phyloP scores from a whole-genome alignment of 2,113 vertebrate genomes.

The Oncorhynchus kisutch region DNA sequence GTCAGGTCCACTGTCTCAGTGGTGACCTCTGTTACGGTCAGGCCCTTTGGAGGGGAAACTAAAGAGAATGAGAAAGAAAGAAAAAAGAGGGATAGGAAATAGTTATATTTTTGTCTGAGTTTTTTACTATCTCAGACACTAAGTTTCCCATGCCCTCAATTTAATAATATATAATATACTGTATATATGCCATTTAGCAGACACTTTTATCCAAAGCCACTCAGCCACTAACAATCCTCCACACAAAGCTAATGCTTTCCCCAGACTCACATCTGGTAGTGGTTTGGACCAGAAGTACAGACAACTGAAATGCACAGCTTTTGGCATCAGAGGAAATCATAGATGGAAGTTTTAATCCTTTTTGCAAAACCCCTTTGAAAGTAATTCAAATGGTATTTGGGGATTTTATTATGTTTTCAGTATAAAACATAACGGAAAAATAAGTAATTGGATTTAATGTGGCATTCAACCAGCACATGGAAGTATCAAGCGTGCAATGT shows the following conservation, averaged over 20 bases:
- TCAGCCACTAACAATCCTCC: constrained; percentile 18
- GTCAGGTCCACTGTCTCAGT: constrained; percentile 84
- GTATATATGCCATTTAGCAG: not conserved
- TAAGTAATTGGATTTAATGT: not conserved
- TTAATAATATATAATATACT: too few species aligned
- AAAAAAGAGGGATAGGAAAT: not conserved
- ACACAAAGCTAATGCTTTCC: constrained; percentile 41
- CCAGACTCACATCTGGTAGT: constrained; percentile 56
- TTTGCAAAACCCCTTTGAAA: not conserved
- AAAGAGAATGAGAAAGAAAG: constrained; percentile 21
- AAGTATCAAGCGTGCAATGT: not conserved
- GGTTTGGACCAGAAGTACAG: constrained; percentile 31
- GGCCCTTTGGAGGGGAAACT: constrained; percentile 91
- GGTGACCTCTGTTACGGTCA: constrained; percentile 81
- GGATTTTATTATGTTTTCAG: not conserved
- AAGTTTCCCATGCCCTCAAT: constrained; percentile 24
- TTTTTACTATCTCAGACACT: constrained; percentile 27
- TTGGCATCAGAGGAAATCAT: not conserved
- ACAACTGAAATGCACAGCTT: constrained; percentile 6
- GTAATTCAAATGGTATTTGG: not conserved
- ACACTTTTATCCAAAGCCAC: constrained; percentile 30
- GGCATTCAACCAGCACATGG: not conserved
- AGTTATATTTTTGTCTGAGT: not conserved
- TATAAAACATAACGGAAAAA: not conserved
- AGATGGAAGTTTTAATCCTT: not conserved